These are phyloP conservation scores for Squalus acanthias DNA, from an alignment of 2,797 vertebrate species.

Conservation along the genomic window DNA sequence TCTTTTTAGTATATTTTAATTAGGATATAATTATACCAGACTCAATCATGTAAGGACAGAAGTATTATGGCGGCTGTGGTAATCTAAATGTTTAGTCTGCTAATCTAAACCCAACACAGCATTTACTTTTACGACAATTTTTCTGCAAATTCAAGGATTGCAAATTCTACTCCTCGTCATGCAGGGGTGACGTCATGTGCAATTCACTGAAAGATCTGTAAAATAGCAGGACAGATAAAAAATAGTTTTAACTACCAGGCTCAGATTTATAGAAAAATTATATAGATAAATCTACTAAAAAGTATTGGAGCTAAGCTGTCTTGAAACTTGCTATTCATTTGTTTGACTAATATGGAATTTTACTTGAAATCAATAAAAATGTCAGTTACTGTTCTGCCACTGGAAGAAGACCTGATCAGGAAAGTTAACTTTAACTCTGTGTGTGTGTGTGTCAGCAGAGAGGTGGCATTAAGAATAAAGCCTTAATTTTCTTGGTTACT, in stretches of 20 bases:
- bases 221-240: neutral
- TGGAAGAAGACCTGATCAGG: neutral
- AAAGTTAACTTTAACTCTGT: neutral
- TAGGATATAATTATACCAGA: neutral
- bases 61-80: neutral
- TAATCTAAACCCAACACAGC: neutral
- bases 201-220: neutral
- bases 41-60: neutral
- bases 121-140: neutral
- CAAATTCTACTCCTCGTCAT: neutral
- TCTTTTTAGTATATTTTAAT: neutral
- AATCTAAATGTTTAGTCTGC: neutral
- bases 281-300: neutral
- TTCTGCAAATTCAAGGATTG: neutral
- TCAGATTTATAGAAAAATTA: neutral
- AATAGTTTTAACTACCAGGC: neutral
- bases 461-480: neutral
- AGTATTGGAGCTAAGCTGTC: neutral
- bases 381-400: neutral
- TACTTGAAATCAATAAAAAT: neutral
- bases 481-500: neutral
- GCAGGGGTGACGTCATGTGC: neutral
- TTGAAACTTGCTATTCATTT: neutral
- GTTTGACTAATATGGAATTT: neutral
- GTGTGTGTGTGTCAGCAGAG: neutral